A percentile compares a stretch with the other conserved stretches of the same genome.
Conservation (phyloP, 2,888 invertebrate genomes). For the Lymantria monacha region DNA sequence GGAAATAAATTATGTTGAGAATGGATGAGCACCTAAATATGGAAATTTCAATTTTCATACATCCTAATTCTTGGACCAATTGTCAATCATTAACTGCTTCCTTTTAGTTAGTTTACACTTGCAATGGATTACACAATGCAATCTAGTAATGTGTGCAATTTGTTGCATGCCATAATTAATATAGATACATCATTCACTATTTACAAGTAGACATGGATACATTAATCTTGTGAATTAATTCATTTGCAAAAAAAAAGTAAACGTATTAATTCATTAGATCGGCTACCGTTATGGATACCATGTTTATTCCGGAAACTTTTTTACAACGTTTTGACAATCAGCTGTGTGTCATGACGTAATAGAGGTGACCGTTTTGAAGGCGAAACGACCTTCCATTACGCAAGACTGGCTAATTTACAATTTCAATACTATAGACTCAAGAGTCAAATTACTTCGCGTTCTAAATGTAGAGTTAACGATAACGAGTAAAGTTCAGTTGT, state of each 20-base stretch:
- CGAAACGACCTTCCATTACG: slow-evolving; percentile 26
- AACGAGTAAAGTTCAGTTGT: slow-evolving; percentile 13
- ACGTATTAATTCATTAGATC: too few relatives aligned
- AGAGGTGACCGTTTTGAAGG: slow-evolving; percentile 38
- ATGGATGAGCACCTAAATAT: too few relatives aligned
- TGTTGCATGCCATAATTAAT: not conserved
- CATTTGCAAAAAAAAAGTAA: not conserved
- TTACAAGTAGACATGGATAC: not conserved
- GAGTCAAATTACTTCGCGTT: slow-evolving; percentile 5
- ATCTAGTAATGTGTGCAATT: too few relatives aligned
- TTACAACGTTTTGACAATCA: slow-evolving; percentile 24
- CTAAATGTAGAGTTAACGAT: not conserved
- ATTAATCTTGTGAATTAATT: not conserved
- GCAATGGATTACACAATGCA: not conserved
- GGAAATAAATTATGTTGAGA: too few relatives aligned
- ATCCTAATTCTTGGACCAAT: too few relatives aligned
- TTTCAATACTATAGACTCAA: not conserved
- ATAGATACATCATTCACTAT: not conserved
- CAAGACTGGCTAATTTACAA: slow-evolving; percentile 3
- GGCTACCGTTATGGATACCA: too few relatives aligned
- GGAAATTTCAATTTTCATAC: too few relatives aligned
- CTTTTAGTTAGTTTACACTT: too few relatives aligned
- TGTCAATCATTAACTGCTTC: too few relatives aligned
- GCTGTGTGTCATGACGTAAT: slow-evolving; percentile 37
- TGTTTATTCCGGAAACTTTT: slow-evolving; percentile 12